Percentiles rank a stretch among this genome's conserved stretches.
Conservation (phyloP, 37 sponge, comb jelly and placozoan species). For the Chondrosia reniformis region DNA sequence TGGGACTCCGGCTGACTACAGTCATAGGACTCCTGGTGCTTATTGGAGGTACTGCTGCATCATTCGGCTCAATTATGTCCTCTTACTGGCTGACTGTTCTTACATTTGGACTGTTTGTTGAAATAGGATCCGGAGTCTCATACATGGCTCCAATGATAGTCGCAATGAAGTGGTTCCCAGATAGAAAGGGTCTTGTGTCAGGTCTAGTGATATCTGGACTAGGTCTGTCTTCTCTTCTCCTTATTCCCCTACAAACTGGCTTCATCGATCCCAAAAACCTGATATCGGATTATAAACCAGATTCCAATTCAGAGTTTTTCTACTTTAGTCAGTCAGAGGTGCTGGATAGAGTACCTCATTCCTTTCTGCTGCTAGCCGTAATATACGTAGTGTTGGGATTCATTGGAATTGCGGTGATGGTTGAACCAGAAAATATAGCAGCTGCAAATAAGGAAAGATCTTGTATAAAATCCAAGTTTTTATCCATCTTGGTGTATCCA, state of each 20-base stretch:
- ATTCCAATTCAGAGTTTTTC: neutral
- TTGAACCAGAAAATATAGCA: neutral
- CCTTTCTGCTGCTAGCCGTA: neutral
- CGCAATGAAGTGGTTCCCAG: conserved; percentile 43
- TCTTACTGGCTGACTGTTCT: conserved; percentile 28
- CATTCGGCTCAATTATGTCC: neutral
- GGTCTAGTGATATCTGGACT: conserved; percentile 36
- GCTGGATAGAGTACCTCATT: conserved; percentile 37
- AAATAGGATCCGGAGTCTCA: conserved; percentile 19
- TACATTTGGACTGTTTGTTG: conserved; percentile 26
- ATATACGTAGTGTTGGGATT: neutral
- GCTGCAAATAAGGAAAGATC: no score
- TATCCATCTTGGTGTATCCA: neutral
- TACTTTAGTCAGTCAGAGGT: conserved; percentile 20
- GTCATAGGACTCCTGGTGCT: conserved; percentile 2
- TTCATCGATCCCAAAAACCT: conserved; percentile 39
- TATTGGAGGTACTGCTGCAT: neutral
- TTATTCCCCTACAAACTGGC: conserved; percentile 35
- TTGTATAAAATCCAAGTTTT: no score
- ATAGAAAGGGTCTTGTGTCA: conserved; percentile 22
- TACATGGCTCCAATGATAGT: conserved; percentile 22
- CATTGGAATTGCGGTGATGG: neutral
- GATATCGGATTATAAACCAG: conserved; percentile 11
- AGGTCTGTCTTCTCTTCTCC: conserved; percentile 20
- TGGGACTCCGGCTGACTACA: conserved; percentile 26